Base-by-base conservation (phyloP, 2,113 vertebrate genomes). In the Maccullochella peelii region DNA sequence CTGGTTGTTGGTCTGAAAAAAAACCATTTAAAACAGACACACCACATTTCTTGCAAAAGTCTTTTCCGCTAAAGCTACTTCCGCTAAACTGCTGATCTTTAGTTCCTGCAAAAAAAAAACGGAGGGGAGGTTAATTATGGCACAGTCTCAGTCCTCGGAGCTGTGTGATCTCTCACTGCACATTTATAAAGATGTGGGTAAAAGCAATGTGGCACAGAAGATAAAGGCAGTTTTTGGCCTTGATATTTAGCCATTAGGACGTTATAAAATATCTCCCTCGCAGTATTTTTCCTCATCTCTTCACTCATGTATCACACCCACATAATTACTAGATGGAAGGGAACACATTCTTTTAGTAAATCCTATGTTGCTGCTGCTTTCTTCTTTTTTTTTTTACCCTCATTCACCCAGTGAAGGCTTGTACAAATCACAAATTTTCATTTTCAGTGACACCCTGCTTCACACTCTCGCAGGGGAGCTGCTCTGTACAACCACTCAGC, bases 121-220 rank as follows among this genome's bases (percentile, higher is more conserved):
- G 61, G 40, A 68, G 44, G 23, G 38, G 57, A 47, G 66, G 76
- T 83, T 85, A 82, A 86, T 87, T 72, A 79, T 69, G 49, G 47
- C 79, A 61, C 59, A 54, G 69, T 67, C 18, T 49, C 23, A 0
- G 58, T 86, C 58, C 79, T 90, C 61, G 0, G 50, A 83, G 82
- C 83, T 71, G 59, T 77, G 79, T 89, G 87, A 87, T 91, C 80
- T 86, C 25, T 77, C 68, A 27, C 77, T 77, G 79, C 77, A 80
- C 76, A 78, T 76, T 84, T 59, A 71, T 66, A 70, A 86, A 85
- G 70, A 88, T 72, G 65, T 86, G 79, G 84, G 83, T 83, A 78
- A 81, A 87, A 87, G 77, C 69, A 71, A 54, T 36, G 33, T 66
- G 71, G 77, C 50, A 30, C 44, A 18, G 76, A 58, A 73, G 77